phyloP scores from a whole-genome alignment of 2,113 vertebrate species.

The Talpa occidentalis region DNA sequence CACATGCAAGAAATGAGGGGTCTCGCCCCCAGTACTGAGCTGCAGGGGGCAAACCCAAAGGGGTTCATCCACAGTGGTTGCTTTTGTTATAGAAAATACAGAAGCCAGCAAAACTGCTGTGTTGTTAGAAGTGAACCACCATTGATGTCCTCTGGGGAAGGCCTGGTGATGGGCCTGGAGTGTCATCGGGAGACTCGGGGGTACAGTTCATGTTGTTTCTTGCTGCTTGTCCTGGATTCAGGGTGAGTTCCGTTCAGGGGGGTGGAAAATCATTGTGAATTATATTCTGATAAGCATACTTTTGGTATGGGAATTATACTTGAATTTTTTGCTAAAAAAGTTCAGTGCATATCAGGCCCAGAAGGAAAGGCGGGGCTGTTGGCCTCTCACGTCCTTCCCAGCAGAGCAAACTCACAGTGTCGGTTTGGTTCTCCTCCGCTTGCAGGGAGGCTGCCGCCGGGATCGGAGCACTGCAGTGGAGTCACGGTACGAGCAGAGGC shows the following conservation, averaged over 20 bases:
- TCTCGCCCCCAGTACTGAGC: rapidly evolving
- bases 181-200: background rate
- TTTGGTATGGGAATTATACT: background rate
- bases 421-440: background rate
- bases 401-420: rapidly evolving
- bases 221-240: background rate
- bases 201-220: background rate
- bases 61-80: rapidly evolving
- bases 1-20: rapidly evolving
- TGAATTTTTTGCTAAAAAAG: no score
- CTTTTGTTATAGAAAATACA: rapidly evolving
- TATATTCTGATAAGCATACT: background rate
- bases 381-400: background rate
- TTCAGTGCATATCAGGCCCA: no score
- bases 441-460: slow-evolving; percentile 89
- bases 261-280: no score
- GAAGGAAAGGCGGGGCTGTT: background rate
- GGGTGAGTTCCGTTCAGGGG: background rate
- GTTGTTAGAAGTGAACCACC: no score
- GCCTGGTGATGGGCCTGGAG: no score
- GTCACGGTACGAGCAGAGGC: slow-evolving; percentile 89
- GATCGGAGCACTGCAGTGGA: slow-evolving; percentile 90
- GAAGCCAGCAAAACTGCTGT: background rate
- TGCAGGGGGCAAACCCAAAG: background rate
- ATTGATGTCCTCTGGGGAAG: background rate